Percentiles rank a stretch among this genome's conserved stretches.
These are phyloP conservation scores for Tetragnatha montana DNA, from an alignment of 2,888 invertebrate species.

Conservation along the genomic window DNA sequence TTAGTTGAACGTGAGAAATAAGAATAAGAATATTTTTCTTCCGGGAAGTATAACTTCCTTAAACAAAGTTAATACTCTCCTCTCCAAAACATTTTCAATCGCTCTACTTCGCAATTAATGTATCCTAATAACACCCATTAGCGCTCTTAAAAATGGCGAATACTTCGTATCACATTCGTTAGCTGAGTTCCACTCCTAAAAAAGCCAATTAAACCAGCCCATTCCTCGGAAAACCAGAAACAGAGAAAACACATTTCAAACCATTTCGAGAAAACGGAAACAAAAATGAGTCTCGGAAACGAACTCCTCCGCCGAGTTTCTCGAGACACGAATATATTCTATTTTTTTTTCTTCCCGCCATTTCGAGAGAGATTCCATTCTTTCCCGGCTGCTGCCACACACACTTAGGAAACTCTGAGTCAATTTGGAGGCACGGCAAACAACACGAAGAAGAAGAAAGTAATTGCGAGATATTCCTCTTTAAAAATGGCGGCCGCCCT, in stretches of 20 bases:
- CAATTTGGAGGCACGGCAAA: constrained; percentile 10
- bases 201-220: constrained; percentile 12
- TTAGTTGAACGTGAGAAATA: too few relatives aligned
- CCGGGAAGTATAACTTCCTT: too few relatives aligned
- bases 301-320: not conserved
- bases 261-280: not conserved
- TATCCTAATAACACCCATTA: too few relatives aligned
- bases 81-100: too few relatives aligned
- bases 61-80: too few relatives aligned
- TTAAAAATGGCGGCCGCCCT: constrained; percentile 1
- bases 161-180: not conserved
- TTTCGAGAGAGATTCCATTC: not conserved
- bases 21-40: too few relatives aligned
- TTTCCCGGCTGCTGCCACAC: not conserved
- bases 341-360: not conserved
- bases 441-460: not conserved
- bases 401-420: constrained; percentile 12
- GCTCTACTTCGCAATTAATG: too few relatives aligned
- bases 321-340: too few relatives aligned
- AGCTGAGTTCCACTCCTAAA: not conserved
- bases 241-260: constrained; percentile 1
- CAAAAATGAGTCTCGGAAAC: not conserved
- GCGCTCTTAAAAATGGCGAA: too few relatives aligned
- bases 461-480: constrained; percentile 19
- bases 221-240: not conserved